These are phyloP conservation scores for Amphipyra tragopoginis DNA, from an alignment of 2,888 invertebrate species.

Conservation along the genomic window DNA sequence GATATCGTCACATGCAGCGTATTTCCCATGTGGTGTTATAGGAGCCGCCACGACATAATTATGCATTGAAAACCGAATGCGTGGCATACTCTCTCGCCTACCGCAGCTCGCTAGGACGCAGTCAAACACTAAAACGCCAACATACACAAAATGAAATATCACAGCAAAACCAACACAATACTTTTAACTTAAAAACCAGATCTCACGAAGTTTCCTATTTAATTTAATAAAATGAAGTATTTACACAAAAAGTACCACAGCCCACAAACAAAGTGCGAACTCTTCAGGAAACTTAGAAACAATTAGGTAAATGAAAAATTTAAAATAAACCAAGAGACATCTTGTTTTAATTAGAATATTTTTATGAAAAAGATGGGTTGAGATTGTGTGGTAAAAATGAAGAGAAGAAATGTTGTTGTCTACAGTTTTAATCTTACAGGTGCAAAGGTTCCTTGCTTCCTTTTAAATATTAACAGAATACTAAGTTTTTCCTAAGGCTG, in stretches of 20 bases:
- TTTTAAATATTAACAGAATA: too few species aligned
- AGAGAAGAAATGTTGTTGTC: neutral
- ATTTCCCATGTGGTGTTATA: too few species aligned
- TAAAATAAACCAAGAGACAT: constrained; percentile 7
- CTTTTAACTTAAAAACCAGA: constrained; percentile 6
- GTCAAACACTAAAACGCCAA: too few species aligned
- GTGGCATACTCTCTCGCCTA: too few species aligned
- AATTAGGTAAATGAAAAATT: constrained; percentile 36
- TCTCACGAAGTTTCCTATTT: constrained; percentile 1
- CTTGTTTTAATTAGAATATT: constrained; percentile 31
- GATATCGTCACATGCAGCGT: too few species aligned
- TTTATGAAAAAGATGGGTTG: constrained; percentile 6
- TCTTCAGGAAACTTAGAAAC: constrained; percentile 20
- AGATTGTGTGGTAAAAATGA: constrained; percentile 11
- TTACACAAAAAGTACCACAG: constrained; percentile 8
- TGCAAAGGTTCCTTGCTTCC: too few species aligned
- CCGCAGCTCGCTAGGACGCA: too few species aligned
- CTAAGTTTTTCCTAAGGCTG: too few species aligned
- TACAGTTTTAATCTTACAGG: neutral
- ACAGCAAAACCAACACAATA: neutral
- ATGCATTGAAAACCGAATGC: too few species aligned
- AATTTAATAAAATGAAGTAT: constrained; percentile 10
- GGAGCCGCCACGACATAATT: too few species aligned
- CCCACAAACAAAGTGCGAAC: constrained; percentile 22
- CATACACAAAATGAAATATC: too few species aligned